Percentiles rank a stretch among this genome's conserved stretches.
Conservation (phyloP, 2,888 invertebrate genomes). For the Gibbula magus region DNA sequence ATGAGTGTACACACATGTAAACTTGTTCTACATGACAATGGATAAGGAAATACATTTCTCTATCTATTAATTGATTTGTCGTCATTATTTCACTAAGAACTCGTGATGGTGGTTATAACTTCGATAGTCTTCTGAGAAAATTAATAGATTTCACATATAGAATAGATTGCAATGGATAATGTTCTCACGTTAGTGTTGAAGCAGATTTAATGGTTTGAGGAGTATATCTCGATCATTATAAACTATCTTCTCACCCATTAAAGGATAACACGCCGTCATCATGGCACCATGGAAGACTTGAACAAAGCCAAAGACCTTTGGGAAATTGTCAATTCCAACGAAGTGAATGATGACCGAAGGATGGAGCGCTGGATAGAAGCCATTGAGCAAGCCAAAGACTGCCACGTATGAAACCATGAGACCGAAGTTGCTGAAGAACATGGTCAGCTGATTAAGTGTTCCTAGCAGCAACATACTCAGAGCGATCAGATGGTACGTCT, state of each 20-base stretch:
- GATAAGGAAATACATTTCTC: too few relatives aligned
- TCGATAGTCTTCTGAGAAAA: too few relatives aligned
- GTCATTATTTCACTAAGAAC: too few relatives aligned
- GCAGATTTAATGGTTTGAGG: too few relatives aligned
- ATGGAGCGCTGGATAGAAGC: conserved; percentile 5
- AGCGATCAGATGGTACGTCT: not conserved
- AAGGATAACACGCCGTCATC: conserved; percentile 14
- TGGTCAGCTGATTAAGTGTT: not conserved
- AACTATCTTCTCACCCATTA: conserved; percentile 23
- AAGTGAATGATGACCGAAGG: conserved; percentile 14
- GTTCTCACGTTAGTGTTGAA: too few relatives aligned
- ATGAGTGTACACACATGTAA: too few relatives aligned
- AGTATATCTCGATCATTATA: too few relatives aligned
- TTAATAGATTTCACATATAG: too few relatives aligned
- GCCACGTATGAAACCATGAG: not conserved
- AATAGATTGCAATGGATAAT: too few relatives aligned
- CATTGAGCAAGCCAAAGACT: conserved; percentile 15
- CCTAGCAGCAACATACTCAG: not conserved
- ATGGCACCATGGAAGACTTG: conserved; percentile 23
- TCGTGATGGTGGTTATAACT: too few relatives aligned
- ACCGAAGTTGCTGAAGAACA: not conserved
- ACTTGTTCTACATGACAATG: too few relatives aligned
- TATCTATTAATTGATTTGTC: too few relatives aligned
- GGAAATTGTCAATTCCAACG: conserved; percentile 12
- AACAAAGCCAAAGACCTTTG: conserved; percentile 23